Percentiles rank a stretch among this genome's conserved stretches.
These are phyloP conservation scores for Cacoxenus indagator DNA, from an alignment of 2,888 invertebrate genomes.

Conservation along the genomic window DNA sequence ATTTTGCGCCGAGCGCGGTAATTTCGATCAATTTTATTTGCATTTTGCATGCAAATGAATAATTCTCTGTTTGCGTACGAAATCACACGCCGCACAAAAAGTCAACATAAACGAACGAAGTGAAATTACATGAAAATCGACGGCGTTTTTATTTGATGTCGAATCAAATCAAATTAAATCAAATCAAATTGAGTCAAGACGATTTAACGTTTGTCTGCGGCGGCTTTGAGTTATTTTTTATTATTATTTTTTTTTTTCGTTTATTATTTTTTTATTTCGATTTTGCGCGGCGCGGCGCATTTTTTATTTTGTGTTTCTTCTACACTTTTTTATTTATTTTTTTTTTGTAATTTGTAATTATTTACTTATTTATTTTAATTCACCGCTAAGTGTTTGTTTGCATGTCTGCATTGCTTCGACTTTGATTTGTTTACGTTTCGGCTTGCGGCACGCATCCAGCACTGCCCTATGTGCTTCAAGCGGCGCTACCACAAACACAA, in stretches of 20 bases:
- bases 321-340: not conserved
- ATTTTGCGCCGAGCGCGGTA: not conserved
- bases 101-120: slow-evolving; percentile 16
- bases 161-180: not conserved
- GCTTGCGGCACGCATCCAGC: not conserved
- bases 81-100: slow-evolving; percentile 1
- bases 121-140: not conserved
- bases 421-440: slow-evolving; percentile 7
- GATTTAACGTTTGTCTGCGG: not conserved
- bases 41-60: slow-evolving; percentile 19
- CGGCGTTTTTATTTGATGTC: slow-evolving; percentile 12
- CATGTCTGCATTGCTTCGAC: slow-evolving; percentile 10
- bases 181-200: not conserved
- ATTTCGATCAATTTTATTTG: slow-evolving; percentile 8
- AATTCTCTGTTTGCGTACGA: not conserved
- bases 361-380: not conserved
- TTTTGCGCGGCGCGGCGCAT: too few species aligned
- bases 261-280: not conserved
- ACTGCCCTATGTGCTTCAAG: too few species aligned
- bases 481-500: too few species aligned
- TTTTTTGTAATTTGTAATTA: not conserved
- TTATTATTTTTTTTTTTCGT: not conserved
- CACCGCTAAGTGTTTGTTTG: slow-evolving; percentile 23
- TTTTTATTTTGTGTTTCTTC: not conserved
- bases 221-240: slow-evolving; percentile 3